Evolutionary conservation across 2,888 invertebrate species (phyloP).

Genomic region (Ariolimax columbianus): DNA sequence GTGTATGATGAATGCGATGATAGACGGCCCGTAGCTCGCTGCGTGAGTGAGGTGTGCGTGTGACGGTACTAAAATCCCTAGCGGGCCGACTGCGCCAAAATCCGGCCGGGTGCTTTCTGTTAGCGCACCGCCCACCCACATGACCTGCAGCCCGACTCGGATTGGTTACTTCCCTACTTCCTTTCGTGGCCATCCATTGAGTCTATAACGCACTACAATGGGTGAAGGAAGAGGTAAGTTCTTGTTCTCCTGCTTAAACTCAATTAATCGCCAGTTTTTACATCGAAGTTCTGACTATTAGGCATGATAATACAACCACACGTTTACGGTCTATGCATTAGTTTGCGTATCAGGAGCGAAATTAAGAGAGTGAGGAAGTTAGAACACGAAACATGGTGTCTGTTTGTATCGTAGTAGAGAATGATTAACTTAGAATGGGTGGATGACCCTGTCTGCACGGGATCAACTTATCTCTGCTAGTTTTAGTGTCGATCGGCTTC

Average conservation of each 20-base stretch:
- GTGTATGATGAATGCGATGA: too few relatives aligned
- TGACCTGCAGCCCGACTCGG: conserved; percentile 10
- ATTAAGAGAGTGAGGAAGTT: background rate
- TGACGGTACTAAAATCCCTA: too few relatives aligned
- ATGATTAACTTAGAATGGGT: too few relatives aligned
- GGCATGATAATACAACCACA: background rate
- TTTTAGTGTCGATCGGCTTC: background rate
- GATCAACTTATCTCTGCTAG: background rate
- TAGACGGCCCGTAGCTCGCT: too few relatives aligned
- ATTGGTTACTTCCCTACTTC: conserved; percentile 39
- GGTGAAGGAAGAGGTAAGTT: conserved; percentile 44
- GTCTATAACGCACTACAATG: conserved; percentile 42
- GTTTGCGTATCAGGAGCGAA: background rate
- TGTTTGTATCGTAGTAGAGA: too few relatives aligned
- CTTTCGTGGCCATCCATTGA: conserved; percentile 42
- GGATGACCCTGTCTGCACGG: too few relatives aligned
- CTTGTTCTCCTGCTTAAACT: background rate
- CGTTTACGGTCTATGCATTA: too few relatives aligned
- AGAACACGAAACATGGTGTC: conserved; percentile 1
- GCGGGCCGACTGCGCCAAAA: conserved; percentile 4
- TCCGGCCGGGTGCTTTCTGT: conserved; percentile 6
- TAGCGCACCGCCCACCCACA: conserved; percentile 39
- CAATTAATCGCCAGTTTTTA: background rate
- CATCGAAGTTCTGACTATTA: background rate
- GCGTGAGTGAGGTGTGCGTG: too few relatives aligned